Conservation (phyloP, 2,113 vertebrate genomes). For the Vulpes vulpes region DNA sequence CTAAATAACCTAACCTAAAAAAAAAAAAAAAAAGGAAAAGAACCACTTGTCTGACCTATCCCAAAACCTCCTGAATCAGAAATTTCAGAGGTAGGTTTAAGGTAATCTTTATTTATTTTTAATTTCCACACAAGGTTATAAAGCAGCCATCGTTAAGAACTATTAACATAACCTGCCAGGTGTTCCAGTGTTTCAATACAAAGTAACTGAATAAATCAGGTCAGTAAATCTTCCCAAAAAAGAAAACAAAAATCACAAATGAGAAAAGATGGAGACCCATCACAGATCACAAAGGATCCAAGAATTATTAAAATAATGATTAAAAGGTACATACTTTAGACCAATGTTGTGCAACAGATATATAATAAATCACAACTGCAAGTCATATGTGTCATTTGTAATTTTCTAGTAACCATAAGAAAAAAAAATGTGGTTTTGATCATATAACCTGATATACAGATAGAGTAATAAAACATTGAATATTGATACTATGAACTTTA, state of each 20-base stretch:
- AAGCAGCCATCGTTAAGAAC: slow-evolving; percentile 17
- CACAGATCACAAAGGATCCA: neutral
- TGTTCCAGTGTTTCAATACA: neutral
- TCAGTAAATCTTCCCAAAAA: slow-evolving; percentile 9
- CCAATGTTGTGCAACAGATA: neutral
- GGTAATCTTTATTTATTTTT: slow-evolving; percentile 42
- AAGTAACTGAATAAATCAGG: slow-evolving; percentile 1
- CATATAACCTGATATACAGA: neutral
- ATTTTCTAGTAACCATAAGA: neutral
- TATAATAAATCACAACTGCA: neutral
- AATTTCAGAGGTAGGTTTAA: neutral
- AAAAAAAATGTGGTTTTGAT: neutral
- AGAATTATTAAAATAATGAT: slow-evolving; percentile 43
- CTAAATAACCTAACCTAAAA: neutral
- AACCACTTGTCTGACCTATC: neutral
- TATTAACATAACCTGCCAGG: neutral
- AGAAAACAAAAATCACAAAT: neutral
- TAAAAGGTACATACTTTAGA: slow-evolving; percentile 35
- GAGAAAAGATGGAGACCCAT: neutral
- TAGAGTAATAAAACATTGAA: neutral
- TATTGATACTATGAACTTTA: neutral
- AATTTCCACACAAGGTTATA: slow-evolving; percentile 19
- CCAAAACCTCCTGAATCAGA: slow-evolving; percentile 11
- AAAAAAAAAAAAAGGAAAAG: neutral
- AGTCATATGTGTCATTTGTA: neutral